phyloP scores from a whole-genome alignment of 2,113 vertebrate species.

The Mesoclemmys tuberculata region DNA sequence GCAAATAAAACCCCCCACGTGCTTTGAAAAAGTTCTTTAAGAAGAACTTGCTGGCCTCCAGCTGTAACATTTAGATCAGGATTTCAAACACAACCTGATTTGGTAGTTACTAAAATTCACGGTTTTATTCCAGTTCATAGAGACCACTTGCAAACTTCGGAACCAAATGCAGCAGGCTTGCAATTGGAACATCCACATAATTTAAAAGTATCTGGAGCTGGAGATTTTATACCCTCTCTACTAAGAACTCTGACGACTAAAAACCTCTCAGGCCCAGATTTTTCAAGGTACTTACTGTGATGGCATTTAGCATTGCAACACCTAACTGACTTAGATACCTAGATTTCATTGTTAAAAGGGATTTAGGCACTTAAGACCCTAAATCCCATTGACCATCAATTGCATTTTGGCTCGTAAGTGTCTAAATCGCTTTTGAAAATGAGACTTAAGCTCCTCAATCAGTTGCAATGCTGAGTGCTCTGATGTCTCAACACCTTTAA shows the following conservation, averaged over 20 bases:
- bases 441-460: neutral
- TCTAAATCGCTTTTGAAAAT: neutral
- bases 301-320: neutral
- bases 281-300: neutral
- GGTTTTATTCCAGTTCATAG: rapidly evolving
- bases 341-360: neutral
- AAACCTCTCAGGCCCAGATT: neutral
- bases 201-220: neutral
- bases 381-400: neutral
- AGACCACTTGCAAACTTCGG: rapidly evolving
- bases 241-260: neutral
- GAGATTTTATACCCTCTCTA: rapidly evolving
- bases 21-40: rapidly evolving
- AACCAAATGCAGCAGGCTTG: neutral
- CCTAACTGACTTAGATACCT: neutral
- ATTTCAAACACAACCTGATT: neutral
- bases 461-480: neutral
- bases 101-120: rapidly evolving
- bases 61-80: rapidly evolving
- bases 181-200: neutral
- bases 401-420: neutral
- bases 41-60: rapidly evolving
- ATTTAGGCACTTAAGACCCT: neutral
- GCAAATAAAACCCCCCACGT: neutral
- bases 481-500: neutral